Evolutionary conservation across 2,888 invertebrate species (phyloP).

Genomic region (Sinopyrophorus schimmeli): DNA sequence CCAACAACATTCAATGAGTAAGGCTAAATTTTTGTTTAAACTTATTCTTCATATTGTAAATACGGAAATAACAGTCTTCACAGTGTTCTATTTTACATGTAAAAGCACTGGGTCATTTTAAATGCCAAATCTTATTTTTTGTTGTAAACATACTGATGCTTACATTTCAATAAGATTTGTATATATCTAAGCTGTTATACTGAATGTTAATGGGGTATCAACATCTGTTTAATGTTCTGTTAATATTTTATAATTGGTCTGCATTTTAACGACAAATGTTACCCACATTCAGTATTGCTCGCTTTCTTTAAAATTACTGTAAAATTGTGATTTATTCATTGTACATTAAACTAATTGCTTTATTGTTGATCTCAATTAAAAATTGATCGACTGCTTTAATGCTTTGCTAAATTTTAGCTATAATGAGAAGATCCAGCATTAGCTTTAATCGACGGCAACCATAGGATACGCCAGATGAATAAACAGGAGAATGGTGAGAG

Average conservation of each 20-base stretch:
- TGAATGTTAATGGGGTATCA: slow-evolving; percentile 11
- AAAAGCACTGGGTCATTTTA: slow-evolving; percentile 41
- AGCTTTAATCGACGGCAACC: too few species aligned
- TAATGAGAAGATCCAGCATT: too few species aligned
- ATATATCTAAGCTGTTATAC: slow-evolving; percentile 21
- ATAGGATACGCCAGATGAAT: too few species aligned
- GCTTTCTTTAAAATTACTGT: slow-evolving; percentile 38
- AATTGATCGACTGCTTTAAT: slow-evolving; percentile 51
- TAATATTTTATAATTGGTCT: slow-evolving; percentile 5
- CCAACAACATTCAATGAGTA: slow-evolving; percentile 38
- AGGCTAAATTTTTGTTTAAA: slow-evolving; percentile 36
- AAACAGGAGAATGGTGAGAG: too few species aligned
- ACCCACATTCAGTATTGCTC: slow-evolving; percentile 37
- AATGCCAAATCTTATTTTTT: slow-evolving; percentile 44
- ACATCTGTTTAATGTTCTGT: slow-evolving; percentile 6
- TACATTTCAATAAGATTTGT: slow-evolving; percentile 28
- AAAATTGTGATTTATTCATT: slow-evolving; percentile 50
- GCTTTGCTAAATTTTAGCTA: too few species aligned
- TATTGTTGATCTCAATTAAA: slow-evolving; percentile 53
- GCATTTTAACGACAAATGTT: slow-evolving; percentile 9
- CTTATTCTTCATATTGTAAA: neutral
- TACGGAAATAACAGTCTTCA: slow-evolving; percentile 4
- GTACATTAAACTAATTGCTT: slow-evolving; percentile 49
- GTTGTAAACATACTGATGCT: slow-evolving; percentile 39
- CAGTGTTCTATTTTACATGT: slow-evolving; percentile 13